These are phyloP conservation scores for Apostichopus parvimensis DNA, from an alignment of 35 echinoderm and acorn worm species.

Conservation along the genomic window DNA sequence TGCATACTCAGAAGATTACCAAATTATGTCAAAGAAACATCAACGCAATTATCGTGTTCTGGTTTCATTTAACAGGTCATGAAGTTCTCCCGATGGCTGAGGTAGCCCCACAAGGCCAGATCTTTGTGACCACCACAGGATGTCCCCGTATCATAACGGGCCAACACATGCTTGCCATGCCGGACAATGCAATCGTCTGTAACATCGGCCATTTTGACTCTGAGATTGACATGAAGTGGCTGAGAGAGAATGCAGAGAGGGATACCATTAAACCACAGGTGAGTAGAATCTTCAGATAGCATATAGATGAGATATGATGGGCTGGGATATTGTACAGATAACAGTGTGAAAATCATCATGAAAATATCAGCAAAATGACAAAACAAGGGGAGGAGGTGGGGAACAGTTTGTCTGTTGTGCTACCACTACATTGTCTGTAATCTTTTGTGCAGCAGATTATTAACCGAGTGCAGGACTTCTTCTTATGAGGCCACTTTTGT, in stretches of 20 bases:
- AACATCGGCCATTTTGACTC: conserved; percentile 65
- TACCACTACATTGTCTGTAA: no score
- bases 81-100: conserved; percentile 63
- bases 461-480: no score
- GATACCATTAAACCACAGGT: conserved; percentile 60
- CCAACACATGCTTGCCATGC: conserved; percentile 49
- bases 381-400: not conserved
- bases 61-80: conserved; percentile 25
- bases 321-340: not conserved
- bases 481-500: no score
- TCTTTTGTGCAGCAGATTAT: no score
- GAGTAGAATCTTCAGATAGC: not conserved
- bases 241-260: conserved; percentile 52
- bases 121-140: conserved; percentile 69
- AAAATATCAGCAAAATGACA: not conserved
- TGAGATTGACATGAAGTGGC: conserved; percentile 55
- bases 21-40: no score
- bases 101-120: conserved; percentile 23
- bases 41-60: no score
- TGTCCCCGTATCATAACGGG: conserved; percentile 8
- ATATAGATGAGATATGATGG: not conserved
- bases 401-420: no score
- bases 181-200: conserved; percentile 58
- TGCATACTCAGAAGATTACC: no score
- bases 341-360: no score